Evolutionary conservation across 2,113 vertebrate species (phyloP), one percentile per base, ranked within the genome.

Genomic region (Probosciger aterrimus): DNA sequence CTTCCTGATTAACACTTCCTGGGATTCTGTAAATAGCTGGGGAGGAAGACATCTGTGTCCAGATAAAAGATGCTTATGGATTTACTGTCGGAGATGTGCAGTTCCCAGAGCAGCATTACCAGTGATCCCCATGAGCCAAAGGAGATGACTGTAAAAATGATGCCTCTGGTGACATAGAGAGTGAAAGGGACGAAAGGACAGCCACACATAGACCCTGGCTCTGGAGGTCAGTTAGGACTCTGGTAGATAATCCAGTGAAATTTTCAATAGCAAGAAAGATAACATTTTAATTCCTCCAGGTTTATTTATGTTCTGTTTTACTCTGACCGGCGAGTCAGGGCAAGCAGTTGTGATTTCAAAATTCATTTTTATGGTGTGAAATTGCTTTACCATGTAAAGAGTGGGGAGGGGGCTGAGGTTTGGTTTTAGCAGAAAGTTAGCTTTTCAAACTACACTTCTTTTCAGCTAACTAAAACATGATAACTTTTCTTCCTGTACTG

Each of bases 261-360:
- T 73, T 79, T 69, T 71, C 73, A 83, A 52, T 35, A 67, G 52
- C 23, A 83, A 59, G 76, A 92, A 93, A 76, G 27, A 60, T 55
- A 91, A 92, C 41, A 64, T 82, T 90, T 35, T 28, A 93, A 82
- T 88, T 82, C 39, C 50, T 92, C 37, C 71, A 63, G n/a, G 43
- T 43, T 64, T 44, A 37, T 47, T 88, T 81, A 35, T 71, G 18
- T 33, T 74, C 12, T 1, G 20, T 41, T 67, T 91, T 82, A 70
- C 43, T 86, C 76, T 55, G 83, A 50, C 41, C 6, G 27, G 33
- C 27, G 53, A 84, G 43, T 81, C 19, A 14, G 37, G 43, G 44
- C 33, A 71, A 90, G 75, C 94, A 97, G 91, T 90, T 93, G 90
- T 70, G 14, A 80, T 90, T 64, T 75, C 67, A 88, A 68, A 71